A percentile compares a stretch with the other conserved stretches of the same genome.
These are phyloP conservation scores for Phragmatobia fuliginosa DNA, from an alignment of 2,888 invertebrate genomes.

Conservation along the genomic window DNA sequence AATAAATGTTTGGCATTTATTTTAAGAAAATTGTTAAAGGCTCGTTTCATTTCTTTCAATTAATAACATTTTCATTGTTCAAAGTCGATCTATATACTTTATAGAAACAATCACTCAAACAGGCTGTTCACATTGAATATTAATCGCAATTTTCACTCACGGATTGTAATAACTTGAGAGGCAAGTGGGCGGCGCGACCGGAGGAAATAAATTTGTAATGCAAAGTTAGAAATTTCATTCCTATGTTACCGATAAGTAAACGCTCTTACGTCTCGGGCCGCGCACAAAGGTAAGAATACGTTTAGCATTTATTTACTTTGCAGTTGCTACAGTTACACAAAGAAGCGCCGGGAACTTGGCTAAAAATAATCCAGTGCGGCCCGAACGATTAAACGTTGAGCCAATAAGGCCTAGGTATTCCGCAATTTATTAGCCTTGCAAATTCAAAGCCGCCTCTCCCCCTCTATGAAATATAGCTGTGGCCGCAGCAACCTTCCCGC, in stretches of 20 bases:
- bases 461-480: conserved; percentile 83
- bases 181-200: conserved; percentile 69
- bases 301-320: conserved; percentile 76
- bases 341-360: conserved; percentile 65
- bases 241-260: conserved; percentile 83
- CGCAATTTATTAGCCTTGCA: conserved; percentile 86
- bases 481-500: conserved; percentile 77
- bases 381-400: conserved; percentile 77
- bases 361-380: conserved; percentile 78
- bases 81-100: conserved; percentile 68
- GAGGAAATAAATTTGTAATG: conserved; percentile 85
- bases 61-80: conserved; percentile 73
- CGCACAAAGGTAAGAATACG: conserved; percentile 78
- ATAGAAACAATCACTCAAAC: conserved; percentile 84
- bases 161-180: conserved; percentile 82
- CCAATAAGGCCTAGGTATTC: conserved; percentile 85
- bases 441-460: conserved; percentile 76
- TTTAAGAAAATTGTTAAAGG: conserved; percentile 64
- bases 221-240: conserved; percentile 85
- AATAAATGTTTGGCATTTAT: conserved; percentile 67
- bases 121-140: conserved; percentile 85
- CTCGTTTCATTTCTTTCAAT: conserved; percentile 71
- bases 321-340: conserved; percentile 65
- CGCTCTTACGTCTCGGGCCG: conserved; percentile 66
- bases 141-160: conserved; percentile 84